Evolutionary conservation across 2,888 invertebrate genomes (phyloP), one percentile per base, ranked within the genome.

Genomic region (Melipona beecheii): DNA sequence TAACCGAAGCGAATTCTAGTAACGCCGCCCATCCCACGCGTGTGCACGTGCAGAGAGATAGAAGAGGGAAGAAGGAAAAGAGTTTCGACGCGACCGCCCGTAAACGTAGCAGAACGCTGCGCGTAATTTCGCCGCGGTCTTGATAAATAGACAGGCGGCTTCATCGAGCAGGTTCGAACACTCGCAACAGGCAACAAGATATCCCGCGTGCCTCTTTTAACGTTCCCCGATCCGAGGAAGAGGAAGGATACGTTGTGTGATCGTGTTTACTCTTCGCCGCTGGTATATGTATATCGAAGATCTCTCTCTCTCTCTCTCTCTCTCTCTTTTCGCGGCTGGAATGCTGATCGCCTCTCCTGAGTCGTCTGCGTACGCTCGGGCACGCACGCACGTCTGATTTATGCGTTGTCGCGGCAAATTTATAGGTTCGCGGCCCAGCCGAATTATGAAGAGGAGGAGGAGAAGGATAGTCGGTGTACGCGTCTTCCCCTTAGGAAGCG

Each of bases 381-480:
- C 87, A 87, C 89, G 89, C 87, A 87, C 89, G 89, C 89, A 84
- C 81, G 86, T 71, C 81, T 89, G 89, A 89, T 89, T 89, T 89
- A 89, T 89, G 88, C 89, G 85, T 86, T 81, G 86, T 86, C 83
- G 77, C 78, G 75, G 81, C 72, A 81, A 89, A 89, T 89, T 89
- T 89, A 89, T 89, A 84, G 85, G 85, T 81, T 89, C 85, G 85
- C 84, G 71, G 74, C 64, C 50, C 82, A 82, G 77, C 85, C 52
- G 78, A 86, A 81, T 84, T 89, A 87, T 81, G 81, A 81, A 87
- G 80, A 84, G 78, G 81, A 76, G 36, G 0, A 36, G 89, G 81
- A 84, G 78, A 77, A 76, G 76, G 71, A 78, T 76, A 75, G 76
- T 60, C 62, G 56, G 24, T 50, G 43, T 43, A 43, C 52, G 21